Evolutionary conservation across 2,113 vertebrate species (phyloP), one percentile per base, ranked within the genome.

Genomic region (Cacatua alba): DNA sequence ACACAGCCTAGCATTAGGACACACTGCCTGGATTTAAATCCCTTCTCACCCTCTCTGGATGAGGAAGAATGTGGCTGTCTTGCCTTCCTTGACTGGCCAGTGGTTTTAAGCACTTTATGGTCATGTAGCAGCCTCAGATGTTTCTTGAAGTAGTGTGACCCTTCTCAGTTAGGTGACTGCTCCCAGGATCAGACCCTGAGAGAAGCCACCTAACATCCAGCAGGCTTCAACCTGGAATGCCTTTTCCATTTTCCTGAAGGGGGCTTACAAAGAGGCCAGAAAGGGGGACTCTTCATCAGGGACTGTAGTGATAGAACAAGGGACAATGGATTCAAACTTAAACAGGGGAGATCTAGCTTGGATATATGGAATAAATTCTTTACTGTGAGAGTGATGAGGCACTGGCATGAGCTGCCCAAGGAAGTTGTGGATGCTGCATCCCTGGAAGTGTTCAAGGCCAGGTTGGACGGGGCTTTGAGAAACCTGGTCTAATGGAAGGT

Each of bases 21-120:
- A 21, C 10, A 0, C 10, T 68, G 18, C 28, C 17, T 9, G 4
- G 33, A 19, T n/a, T 76, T 37, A 52, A 76, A 83, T 80, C 68
- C 52, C 25, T 35, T 68, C 57, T 72, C 23, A 16, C 3, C 4
- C 0, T 0, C 15, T 21, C 28, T 0, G 35, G 6, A 12, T 18
- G 31, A 71, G 46, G 55, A 63, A 43, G 12, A 18, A 63, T 17
- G 26, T 72, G 43, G 16, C 14, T 44, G 14, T n/a, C 14, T 16
- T 68, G n/a, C 48, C 18, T 46, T 60, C 43, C 21, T 64, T 76
- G 39, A 10, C 43, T 79, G n/a, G 13, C 7, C 17, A 17, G 24
- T 18, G 26, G 0, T 28, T 75, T 75, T 49, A 88, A 44, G 24
- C 7, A 25, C 35, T 60, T 25, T 6, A 8, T 17, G 43, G 67